These are phyloP conservation scores for Amazona guildingii DNA, from an alignment of 2,113 vertebrate species.

Conservation along the genomic window DNA sequence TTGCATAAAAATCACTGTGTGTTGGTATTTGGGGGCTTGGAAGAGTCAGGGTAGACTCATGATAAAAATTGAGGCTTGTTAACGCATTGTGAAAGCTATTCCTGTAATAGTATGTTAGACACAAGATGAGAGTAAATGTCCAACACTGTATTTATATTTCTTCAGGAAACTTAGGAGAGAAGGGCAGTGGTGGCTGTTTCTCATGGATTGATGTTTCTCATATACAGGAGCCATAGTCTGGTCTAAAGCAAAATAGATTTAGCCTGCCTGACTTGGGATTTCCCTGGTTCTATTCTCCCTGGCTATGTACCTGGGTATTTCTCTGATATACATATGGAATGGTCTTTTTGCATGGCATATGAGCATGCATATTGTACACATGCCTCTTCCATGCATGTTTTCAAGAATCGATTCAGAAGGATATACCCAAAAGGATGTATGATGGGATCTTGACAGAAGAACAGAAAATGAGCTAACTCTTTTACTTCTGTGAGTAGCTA, in stretches of 20 bases:
- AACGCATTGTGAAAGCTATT: not conserved
- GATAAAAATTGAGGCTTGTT: not conserved
- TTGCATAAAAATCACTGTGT: not conserved
- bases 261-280: not conserved
- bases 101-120: not conserved
- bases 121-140: not conserved
- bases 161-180: not conserved
- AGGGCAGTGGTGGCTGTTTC: not conserved
- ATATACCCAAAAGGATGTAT: not conserved
- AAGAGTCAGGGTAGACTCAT: not conserved
- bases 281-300: not conserved
- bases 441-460: not conserved
- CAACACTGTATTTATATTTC: not conserved
- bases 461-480: not conserved
- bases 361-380: not conserved
- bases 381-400: not conserved
- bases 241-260: not conserved
- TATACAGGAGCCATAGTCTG: not conserved
- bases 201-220: not conserved
- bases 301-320: not conserved
- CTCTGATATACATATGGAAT: not conserved
- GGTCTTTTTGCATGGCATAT: not conserved
- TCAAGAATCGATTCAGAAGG: not conserved
- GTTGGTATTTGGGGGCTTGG: not conserved
- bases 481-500: not conserved